phyloP scores from a whole-genome alignment of 2,888 invertebrate genomes.

The Brachypalpus laphriformis region DNA sequence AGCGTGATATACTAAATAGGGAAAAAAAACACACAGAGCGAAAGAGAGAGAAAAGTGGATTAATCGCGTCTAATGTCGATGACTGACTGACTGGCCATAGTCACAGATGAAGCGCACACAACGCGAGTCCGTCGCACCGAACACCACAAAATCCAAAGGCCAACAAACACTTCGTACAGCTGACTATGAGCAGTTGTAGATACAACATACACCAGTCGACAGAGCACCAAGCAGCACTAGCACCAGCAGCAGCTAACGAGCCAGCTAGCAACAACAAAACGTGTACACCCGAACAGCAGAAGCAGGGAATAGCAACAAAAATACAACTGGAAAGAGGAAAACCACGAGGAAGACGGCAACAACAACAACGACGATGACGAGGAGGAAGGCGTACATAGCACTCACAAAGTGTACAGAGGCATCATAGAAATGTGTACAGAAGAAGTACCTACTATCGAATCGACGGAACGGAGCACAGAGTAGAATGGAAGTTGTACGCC shows the following conservation, averaged over 20 bases:
- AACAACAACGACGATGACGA: conserved; percentile 32
- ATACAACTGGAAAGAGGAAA: conserved; percentile 59
- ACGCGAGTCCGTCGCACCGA: conserved; percentile 52
- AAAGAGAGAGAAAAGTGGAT: conserved; percentile 75
- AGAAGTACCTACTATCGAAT: conserved; percentile 47
- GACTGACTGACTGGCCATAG: conserved; percentile 77
- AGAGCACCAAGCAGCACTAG: conserved; percentile 17
- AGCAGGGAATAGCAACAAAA: conserved; percentile 28
- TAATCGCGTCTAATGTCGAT: conserved; percentile 78
- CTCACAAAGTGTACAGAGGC: conserved; percentile 23
- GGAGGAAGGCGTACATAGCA: conserved; percentile 41
- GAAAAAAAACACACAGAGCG: conserved; percentile 33
- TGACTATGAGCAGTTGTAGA: conserved; percentile 57
- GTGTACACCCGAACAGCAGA: conserved; percentile 9
- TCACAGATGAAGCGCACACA: conserved; percentile 74
- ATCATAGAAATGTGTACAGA: conserved; percentile 43
- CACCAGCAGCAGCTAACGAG: conserved; percentile 28
- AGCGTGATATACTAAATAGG: conserved; percentile 60
- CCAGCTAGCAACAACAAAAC: conserved; percentile 62
- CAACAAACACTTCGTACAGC: conserved; percentile 66
- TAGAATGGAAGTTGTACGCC: conserved; percentile 31
- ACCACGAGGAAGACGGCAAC: conserved; percentile 56
- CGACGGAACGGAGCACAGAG: conserved; percentile 58
- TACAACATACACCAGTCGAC: conserved; percentile 54
- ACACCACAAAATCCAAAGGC: conserved; percentile 64